Base-by-base conservation (phyloP, 2,888 invertebrate genomes). In the Philereme vetulata region DNA sequence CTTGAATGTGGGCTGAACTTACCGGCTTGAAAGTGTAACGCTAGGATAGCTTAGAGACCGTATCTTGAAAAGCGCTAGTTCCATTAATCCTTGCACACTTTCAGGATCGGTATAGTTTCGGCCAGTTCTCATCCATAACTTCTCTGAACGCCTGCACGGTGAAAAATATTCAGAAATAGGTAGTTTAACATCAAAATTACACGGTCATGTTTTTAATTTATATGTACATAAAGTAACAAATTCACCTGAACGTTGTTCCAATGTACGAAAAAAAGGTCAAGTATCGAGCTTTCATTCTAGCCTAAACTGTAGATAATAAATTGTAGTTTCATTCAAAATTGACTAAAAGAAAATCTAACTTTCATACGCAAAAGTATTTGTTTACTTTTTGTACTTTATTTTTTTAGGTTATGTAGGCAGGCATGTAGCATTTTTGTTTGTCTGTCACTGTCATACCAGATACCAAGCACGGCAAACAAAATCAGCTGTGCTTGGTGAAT, bases 241-340 rank as follows among this genome's bases (percentile, higher is more conserved):
- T 53, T 65, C 78, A 56, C 97, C 96, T 95, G 87, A 97, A 97
- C 51, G 90, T 81, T 10, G 95, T 95, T 63, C 97, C 97, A 72
- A 97, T 94, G 73, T 97, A 97, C 0, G 96, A 95, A 77, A 96
- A 93, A 74, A 94, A 94, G 48, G 96, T 76, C 67, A 97, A 92
- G 86, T 96, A 97, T 84, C 96, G 93, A 72, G 93, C 93, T 94
- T 95, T 90, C 92, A 92, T 90, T 93, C 71, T 80, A 43, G 10
- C 3, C 32, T 4, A 4, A 32, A n/a, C 35, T 8, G 1, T 52
- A 11, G 21, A 11, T 11, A 9, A 7, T 10, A 4, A 0, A 3
- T 3, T 35, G 21, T 21, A 44, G 38, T 45, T 46, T 52, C 10
- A 38, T 45, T 46, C 0, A 35, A 44, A 44, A 43, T 11, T 21